A percentile compares a stretch with the other conserved stretches of the same genome.
Conservation (phyloP, 2,113 vertebrate species). For the Callospermophilus lateralis region DNA sequence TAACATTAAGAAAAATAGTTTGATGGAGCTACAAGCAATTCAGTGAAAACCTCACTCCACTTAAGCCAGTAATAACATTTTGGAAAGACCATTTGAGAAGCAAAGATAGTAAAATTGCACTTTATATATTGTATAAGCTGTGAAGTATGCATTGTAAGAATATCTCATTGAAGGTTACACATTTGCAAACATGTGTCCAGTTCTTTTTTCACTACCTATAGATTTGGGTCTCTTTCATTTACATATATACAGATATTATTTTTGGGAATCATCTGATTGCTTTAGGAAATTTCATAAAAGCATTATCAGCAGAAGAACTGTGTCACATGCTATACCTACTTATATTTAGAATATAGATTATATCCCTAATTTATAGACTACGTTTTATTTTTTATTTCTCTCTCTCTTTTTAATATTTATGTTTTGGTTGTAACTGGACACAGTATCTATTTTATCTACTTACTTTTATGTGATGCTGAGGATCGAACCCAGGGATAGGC, state of each 20-base stretch:
- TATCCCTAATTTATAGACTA: not conserved
- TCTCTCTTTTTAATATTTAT: too few species aligned
- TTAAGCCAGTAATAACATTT: not conserved
- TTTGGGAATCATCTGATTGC: not conserved
- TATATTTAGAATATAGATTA: not conserved
- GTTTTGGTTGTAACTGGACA: too few species aligned
- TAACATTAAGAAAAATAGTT: conserved; percentile 33
- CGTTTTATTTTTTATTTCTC: not conserved
- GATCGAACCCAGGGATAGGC: too few species aligned
- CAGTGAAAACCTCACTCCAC: not conserved
- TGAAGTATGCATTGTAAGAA: not conserved
- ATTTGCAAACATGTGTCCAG: not conserved
- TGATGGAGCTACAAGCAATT: not conserved
- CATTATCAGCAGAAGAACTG: not conserved
- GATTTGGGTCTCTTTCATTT: not conserved
- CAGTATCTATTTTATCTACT: too few species aligned
- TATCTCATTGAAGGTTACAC: not conserved
- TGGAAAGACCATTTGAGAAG: not conserved
- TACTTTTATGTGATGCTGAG: too few species aligned
- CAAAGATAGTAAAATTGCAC: not conserved
- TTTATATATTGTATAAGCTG: not conserved
- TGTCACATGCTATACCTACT: not conserved
- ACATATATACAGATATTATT: not conserved
- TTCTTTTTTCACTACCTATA: not conserved
- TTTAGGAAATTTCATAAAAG: conserved; percentile 34